Base-by-base conservation (phyloP, 2,113 vertebrate species). In the Vidua chalybeata region DNA sequence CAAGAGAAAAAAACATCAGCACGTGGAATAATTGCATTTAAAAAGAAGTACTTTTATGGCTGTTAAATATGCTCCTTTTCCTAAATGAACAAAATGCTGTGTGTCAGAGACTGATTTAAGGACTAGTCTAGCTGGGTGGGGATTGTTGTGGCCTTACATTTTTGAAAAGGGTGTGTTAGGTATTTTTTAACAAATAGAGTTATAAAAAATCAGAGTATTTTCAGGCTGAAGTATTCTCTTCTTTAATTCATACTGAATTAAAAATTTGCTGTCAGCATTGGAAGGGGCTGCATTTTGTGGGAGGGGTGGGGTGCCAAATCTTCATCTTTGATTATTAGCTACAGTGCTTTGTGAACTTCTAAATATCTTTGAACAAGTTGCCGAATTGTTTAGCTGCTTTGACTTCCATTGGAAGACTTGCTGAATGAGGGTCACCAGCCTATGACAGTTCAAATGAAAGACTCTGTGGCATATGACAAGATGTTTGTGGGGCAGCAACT, bases 151-250 rank as follows among this genome's bases (percentile, higher is more conserved):
- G 31, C 46, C 55, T 84, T 91, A 59, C 63, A 58, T 90, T 35
- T 83, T 81, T 84, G 67, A 77, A 84, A 96, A 88, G 74, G 39
- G 3, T 27, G 24, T 81, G 45, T 83, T 96, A 88, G 22, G 31
- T 85, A 41, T 72, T 94, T 94, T 94, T 87, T 31, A 87, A 93
- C 28, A 84, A 92, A 80, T 58, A 85, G 93, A 84, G 11, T 79
- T 96, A 68, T 80, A 31, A 90, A 84, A 27, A 49, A 64, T 91
- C 8, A 28, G 73, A 58, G 27, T 92, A 79, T 94, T 96, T 93
- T 96, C 84, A 96, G 24, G 69, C 64, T 80, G 48, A 95, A 94
- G 30, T 94, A 27, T 56, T 43, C 81, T 86, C 58, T 94, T 91
- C 59, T 94, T 35, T 35, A 35, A 35, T 35, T 88, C 77, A 56